Evolutionary conservation across 2,888 invertebrate species (phyloP).

Genomic region (Drosophila peninsularis): DNA sequence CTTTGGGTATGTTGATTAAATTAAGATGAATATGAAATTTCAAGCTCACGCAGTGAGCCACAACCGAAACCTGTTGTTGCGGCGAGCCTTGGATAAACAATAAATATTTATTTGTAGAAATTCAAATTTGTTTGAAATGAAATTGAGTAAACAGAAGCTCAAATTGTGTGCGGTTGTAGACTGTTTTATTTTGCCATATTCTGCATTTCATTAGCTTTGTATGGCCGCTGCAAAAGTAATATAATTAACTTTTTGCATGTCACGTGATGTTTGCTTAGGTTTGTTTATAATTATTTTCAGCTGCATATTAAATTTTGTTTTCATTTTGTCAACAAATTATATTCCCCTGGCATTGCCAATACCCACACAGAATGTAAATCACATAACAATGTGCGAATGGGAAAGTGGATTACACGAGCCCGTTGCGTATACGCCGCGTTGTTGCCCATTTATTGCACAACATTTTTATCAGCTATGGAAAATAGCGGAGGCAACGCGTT

Average conservation of each 20-base stretch:
- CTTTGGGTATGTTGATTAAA: conserved; percentile 3
- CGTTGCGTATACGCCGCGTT: conserved; percentile 25
- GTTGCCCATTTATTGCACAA: conserved; percentile 19
- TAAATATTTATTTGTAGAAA: background rate
- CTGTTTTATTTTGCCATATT: too few species aligned
- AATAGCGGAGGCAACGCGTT: background rate
- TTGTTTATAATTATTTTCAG: conserved; percentile 16
- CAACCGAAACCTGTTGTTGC: background rate
- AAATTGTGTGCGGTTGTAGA: too few species aligned
- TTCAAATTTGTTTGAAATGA: background rate
- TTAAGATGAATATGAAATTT: conserved; percentile 2
- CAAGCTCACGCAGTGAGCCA: background rate
- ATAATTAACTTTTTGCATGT: background rate
- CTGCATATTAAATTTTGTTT: background rate
- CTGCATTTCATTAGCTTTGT: background rate
- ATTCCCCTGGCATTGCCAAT: conserved; percentile 6
- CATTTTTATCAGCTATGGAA: conserved; percentile 3
- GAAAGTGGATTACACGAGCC: conserved; percentile 18
- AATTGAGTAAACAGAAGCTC: background rate
- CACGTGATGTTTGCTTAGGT: conserved; percentile 18
- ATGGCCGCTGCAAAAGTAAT: background rate
- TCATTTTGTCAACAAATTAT: background rate
- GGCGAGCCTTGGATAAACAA: background rate
- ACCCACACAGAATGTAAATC: conserved; percentile 17
- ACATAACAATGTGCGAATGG: conserved; percentile 5